These are phyloP conservation scores for Lerema accius DNA, from an alignment of 1,140 invertebrate species.

Conservation along the genomic window DNA sequence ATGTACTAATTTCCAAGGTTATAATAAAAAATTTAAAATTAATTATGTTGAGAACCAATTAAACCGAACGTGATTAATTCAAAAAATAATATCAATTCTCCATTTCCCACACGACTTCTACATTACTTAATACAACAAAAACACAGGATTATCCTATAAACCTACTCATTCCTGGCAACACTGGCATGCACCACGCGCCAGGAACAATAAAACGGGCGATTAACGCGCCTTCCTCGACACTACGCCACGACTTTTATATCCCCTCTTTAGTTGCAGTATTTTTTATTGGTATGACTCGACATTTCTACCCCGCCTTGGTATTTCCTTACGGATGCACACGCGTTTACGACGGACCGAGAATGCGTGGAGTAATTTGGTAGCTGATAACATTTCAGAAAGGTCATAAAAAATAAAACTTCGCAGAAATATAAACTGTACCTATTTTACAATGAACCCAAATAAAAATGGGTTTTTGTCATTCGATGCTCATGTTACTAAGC, in stretches of 20 bases:
- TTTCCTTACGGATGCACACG: background rate
- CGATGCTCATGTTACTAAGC: too few relatives aligned
- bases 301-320: constrained; percentile 10
- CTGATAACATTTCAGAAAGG: background rate
- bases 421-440: constrained; percentile 1
- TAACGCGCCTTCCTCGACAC: constrained; percentile 44
- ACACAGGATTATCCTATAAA: background rate
- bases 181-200: constrained; percentile 19
- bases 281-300: constrained; percentile 19
- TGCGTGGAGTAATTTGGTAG: background rate
- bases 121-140: too few relatives aligned
- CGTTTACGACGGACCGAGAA: background rate
- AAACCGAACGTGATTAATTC: too few relatives aligned
- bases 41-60: too few relatives aligned
- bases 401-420: too few relatives aligned
- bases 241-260: constrained; percentile 25
- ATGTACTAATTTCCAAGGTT: too few relatives aligned
- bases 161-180: background rate
- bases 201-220: constrained; percentile 67
- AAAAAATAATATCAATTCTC: too few relatives aligned
- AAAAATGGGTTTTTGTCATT: too few relatives aligned
- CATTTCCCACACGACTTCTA: too few relatives aligned
- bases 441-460: too few relatives aligned
- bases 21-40: too few relatives aligned
- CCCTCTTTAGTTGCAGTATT: constrained; percentile 20